A percentile compares a stretch with the other conserved stretches of the same genome.
Evolutionary conservation across 2,113 vertebrate genomes (phyloP).

Genomic region (Notarius lentiginosus): DNA sequence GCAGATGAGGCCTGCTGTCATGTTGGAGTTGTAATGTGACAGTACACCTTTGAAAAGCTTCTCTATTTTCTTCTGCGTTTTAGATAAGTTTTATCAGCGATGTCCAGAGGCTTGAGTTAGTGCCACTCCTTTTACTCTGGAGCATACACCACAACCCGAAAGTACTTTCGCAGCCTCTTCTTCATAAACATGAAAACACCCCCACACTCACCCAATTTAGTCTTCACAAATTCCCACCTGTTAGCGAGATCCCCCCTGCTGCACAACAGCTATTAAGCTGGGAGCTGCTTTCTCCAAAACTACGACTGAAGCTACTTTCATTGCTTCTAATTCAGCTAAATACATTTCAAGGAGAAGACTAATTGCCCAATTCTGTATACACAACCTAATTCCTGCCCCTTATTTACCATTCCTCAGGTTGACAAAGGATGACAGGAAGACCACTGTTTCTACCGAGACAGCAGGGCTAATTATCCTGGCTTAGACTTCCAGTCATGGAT

Average conservation of each 20-base stretch:
- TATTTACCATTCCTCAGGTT: not conserved
- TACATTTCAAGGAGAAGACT: not conserved
- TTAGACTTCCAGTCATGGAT: not conserved
- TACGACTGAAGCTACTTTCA: conserved; percentile 1
- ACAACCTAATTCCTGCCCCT: not conserved
- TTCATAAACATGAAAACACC: not conserved
- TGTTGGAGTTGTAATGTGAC: not conserved
- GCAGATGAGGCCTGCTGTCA: not conserved
- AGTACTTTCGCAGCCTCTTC: not conserved
- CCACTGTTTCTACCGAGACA: not conserved
- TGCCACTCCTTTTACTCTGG: conserved; percentile 55
- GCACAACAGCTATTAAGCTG: conserved; percentile 8
- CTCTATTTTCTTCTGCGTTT: conserved; percentile 14
- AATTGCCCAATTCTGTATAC: not conserved
- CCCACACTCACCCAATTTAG: not conserved
- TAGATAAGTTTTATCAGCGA: conserved; percentile 66
- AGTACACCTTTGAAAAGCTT: conserved; percentile 35
- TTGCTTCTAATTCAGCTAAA: not conserved
- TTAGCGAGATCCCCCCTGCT: not conserved
- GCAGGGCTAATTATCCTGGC: not conserved
- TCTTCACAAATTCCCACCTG: conserved; percentile 6
- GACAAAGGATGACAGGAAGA: not conserved
- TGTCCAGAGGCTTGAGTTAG: conserved; percentile 46
- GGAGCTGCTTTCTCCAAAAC: not conserved
- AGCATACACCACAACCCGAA: conserved; percentile 30